Conservation (phyloP, 2,797 vertebrate species). For the Salarias fasciatus region DNA sequence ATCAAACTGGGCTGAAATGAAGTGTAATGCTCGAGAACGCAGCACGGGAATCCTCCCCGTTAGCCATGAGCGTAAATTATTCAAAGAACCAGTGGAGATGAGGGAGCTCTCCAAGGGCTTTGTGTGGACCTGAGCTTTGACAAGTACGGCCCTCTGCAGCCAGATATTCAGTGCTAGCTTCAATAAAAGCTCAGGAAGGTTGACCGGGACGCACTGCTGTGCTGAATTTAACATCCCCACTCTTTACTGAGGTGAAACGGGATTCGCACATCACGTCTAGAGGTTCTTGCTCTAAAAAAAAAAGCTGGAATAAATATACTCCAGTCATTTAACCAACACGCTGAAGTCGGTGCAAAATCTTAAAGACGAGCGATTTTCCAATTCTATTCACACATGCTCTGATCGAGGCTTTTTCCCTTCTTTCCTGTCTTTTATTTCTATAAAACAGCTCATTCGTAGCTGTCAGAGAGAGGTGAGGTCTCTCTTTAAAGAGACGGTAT, state of each 20-base stretch:
- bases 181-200: slow-evolving; percentile 15
- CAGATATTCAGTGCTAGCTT: slow-evolving; percentile 4
- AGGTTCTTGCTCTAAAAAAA: not conserved
- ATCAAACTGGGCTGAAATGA: not conserved
- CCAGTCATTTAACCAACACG: too few relatives aligned
- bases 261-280: not conserved
- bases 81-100: slow-evolving; percentile 25
- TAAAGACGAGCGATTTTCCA: too few relatives aligned
- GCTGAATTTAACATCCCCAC: not conserved
- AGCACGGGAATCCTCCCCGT: slow-evolving; percentile 13
- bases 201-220: not conserved
- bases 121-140: slow-evolving; percentile 14
- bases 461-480: not conserved
- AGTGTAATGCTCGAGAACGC: slow-evolving; percentile 1
- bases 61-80: slow-evolving; percentile 41
- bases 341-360: not conserved
- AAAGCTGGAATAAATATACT: not conserved
- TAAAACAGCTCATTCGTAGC: not conserved
- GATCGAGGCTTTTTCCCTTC: not conserved
- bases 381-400: too few relatives aligned
- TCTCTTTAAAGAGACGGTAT: not conserved
- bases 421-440: not conserved
- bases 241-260: slow-evolving; percentile 4
- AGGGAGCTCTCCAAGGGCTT: slow-evolving; percentile 18
- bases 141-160: slow-evolving; percentile 8